Conservation (phyloP, 2,113 vertebrate species). For the Bos indicus region DNA sequence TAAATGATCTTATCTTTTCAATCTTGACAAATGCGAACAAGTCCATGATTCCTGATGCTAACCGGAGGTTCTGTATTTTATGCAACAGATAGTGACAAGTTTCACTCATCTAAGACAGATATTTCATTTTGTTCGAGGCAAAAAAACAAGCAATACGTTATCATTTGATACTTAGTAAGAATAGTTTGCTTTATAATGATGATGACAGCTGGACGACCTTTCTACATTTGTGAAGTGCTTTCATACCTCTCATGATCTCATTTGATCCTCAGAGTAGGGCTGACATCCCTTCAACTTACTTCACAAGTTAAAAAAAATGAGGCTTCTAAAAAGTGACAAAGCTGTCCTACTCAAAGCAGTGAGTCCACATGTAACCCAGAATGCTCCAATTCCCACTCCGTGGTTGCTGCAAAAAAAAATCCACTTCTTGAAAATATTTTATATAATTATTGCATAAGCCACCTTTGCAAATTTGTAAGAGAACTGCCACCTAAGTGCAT, state of each 20-base stretch:
- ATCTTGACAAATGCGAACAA: background rate
- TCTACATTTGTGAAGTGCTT: background rate
- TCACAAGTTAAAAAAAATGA: background rate
- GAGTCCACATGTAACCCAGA: too few relatives aligned
- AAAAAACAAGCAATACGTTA: background rate
- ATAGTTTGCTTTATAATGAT: background rate
- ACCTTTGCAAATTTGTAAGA: background rate
- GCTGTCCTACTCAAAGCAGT: background rate
- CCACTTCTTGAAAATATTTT: background rate
- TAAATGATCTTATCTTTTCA: background rate
- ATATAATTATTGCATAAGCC: too few relatives aligned
- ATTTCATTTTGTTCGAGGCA: background rate
- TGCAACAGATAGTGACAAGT: background rate
- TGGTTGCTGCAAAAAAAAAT: background rate
- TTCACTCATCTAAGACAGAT: background rate
- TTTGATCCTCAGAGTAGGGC: background rate
- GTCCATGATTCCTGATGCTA: background rate
- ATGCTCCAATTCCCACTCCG: rapidly evolving
- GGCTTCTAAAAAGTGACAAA: background rate
- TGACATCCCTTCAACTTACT: background rate
- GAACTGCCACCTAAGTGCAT: rapidly evolving
- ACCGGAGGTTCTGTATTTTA: background rate
- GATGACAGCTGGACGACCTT: background rate
- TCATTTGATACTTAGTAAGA: background rate
- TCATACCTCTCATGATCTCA: background rate